Conservation (phyloP, 2,888 invertebrate genomes). For the Desoria tigrina region DNA sequence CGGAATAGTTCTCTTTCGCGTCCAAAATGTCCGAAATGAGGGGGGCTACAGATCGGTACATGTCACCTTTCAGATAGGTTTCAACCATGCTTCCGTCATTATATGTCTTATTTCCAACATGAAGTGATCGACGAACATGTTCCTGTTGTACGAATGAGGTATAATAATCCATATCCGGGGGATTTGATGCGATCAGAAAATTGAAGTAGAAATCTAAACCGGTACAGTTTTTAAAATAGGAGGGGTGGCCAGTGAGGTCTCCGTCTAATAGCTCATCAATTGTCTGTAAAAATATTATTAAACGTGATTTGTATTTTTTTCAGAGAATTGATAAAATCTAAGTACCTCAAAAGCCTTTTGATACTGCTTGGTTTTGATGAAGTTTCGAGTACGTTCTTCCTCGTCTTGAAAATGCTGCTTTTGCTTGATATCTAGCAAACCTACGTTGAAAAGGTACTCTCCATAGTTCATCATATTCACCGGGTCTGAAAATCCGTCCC, state of each 20-base stretch:
- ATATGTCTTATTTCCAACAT: slow-evolving; percentile 79
- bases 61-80: slow-evolving; percentile 69
- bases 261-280: slow-evolving; percentile 73
- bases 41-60: slow-evolving; percentile 63
- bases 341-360: slow-evolving; percentile 67
- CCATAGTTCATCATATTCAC: slow-evolving; percentile 74
- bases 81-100: slow-evolving; percentile 67
- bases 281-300: slow-evolving; percentile 40
- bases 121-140: slow-evolving; percentile 71
- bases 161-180: slow-evolving; percentile 60
- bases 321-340: neutral
- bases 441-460: slow-evolving; percentile 77
- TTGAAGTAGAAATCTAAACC: slow-evolving; percentile 78
- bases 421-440: slow-evolving; percentile 69
- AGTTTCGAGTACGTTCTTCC: slow-evolving; percentile 65
- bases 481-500: slow-evolving; percentile 79
- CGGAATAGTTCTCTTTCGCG: slow-evolving; percentile 62
- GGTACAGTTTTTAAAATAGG: slow-evolving; percentile 71
- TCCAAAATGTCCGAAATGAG: slow-evolving; percentile 70
- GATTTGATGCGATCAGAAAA: slow-evolving; percentile 66
- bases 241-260: slow-evolving; percentile 62
- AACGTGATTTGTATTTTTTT: neutral
- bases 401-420: slow-evolving; percentile 64
- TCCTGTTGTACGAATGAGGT: slow-evolving; percentile 65
- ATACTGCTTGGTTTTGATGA: slow-evolving; percentile 68